Conservation (phyloP, 2,797 vertebrate genomes). For the Fistularia commersonii region DNA sequence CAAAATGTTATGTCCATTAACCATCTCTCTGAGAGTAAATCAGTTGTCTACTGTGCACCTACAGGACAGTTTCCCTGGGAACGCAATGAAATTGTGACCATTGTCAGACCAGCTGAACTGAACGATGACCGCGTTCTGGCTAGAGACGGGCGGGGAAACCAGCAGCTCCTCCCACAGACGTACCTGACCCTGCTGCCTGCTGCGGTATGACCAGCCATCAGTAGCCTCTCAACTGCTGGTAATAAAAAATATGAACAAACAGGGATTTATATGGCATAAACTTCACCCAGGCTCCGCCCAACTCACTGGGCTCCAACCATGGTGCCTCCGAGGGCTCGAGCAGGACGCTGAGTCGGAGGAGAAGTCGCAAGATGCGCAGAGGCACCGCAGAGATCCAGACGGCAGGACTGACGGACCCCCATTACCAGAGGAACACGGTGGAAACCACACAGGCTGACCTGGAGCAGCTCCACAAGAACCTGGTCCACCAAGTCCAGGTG, state of each 20-base stretch:
- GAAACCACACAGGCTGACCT: constrained; percentile 73
- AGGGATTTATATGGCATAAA: too few relatives aligned
- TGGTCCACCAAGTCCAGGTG: constrained; percentile 75
- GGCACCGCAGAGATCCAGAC: constrained; percentile 63
- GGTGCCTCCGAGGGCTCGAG: constrained; percentile 31
- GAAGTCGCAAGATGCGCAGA: constrained; percentile 60
- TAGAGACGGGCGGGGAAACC: constrained; percentile 53
- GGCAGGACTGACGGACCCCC: constrained; percentile 62
- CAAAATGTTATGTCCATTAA: too few relatives aligned
- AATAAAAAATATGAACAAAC: too few relatives aligned
- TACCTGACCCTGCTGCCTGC: constrained; percentile 45
- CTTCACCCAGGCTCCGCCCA: constrained; percentile 22
- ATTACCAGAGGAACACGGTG: constrained; percentile 81
- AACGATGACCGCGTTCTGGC: constrained; percentile 50
- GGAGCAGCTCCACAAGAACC: constrained; percentile 70
- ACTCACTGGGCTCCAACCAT: constrained; percentile 10
- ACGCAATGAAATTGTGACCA: constrained; percentile 45
- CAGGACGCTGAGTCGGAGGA: constrained; percentile 46
- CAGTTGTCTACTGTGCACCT: background rate
- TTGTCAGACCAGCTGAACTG: constrained; percentile 24
- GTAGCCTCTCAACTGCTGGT: too few relatives aligned
- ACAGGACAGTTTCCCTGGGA: constrained; percentile 57
- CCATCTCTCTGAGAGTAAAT: too few relatives aligned
- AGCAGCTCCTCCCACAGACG: constrained; percentile 60
- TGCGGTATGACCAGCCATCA: constrained; percentile 35